Base-by-base conservation (phyloP, 2,797 vertebrate genomes). In the Sebastes trivittatus region DNA sequence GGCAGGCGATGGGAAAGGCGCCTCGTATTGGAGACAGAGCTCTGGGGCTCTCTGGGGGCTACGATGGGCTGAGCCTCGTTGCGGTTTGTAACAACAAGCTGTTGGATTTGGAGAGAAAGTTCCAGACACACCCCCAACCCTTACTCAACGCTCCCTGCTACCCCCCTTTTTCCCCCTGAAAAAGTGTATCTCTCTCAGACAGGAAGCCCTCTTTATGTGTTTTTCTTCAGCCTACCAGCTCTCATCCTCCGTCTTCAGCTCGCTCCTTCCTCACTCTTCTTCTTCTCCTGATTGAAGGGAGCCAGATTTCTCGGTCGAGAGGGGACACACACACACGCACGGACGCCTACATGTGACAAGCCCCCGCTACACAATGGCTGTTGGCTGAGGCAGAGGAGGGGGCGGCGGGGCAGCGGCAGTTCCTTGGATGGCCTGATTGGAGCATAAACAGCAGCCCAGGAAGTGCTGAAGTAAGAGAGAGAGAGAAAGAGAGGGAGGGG, bases 401-500 rank as follows among this genome's bases (percentile, higher is more conserved):
- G 63, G 79, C 11, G 64, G 85, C 65, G 83, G 84, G 86, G 85
- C n/a, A 80, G 86, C 54, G 4, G 81, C 77, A 75, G 89, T 88
- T 89, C 88, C 85, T 93, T 91, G 89, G 91, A 91, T 83, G 82
- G 87, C 88, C 90, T 90, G 93, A 94, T 93, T 93, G 93, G 91
- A 95, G 91, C 90, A 89, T 91, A 93, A 92, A 93, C 93, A 93
- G 91, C 90, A 93, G 85, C 87, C 88, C 92, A 94, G 94, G 94
- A 94, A 95, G 92, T 94, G 85, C 87, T 87, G 87, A 89, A 93
- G 90, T 87, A 85, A 93, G 85, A 88, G 84, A 69, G 87, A 55
- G 25, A 25, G 63, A 27, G 68, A 59, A 62, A 64, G 72, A 27
- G 62, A 49, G 69, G 84, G 70, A 75, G 86, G 83, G 77, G 80